Conservation (phyloP, 1,140 invertebrate genomes). For the Sarcophaga peregrina region DNA sequence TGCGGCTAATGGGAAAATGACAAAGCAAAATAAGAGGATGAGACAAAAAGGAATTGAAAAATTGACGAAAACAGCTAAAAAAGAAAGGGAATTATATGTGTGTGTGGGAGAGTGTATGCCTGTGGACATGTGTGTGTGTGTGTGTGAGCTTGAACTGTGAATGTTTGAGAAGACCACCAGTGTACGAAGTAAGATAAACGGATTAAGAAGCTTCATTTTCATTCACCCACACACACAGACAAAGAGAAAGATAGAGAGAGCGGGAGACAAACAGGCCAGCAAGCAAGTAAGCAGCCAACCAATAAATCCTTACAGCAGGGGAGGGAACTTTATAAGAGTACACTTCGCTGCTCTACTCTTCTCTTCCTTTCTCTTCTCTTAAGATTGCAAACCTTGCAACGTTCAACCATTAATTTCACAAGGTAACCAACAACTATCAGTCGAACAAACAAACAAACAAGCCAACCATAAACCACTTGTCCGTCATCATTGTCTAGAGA, state of each 20-base stretch:
- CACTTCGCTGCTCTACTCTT: too few relatives aligned
- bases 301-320: constrained; percentile 23
- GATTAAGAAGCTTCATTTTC: constrained; percentile 55
- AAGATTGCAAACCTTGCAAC: not conserved
- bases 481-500: constrained; percentile 36
- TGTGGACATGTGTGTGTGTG: too few relatives aligned
- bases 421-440: not conserved
- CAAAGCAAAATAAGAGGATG: not conserved
- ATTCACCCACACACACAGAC: not conserved
- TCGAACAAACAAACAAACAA: constrained; percentile 11
- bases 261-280: not conserved
- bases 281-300: not conserved
- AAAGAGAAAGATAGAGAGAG: not conserved
- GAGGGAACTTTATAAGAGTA: too few relatives aligned
- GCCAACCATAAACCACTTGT: constrained; percentile 30
- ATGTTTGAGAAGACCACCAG: constrained; percentile 63
- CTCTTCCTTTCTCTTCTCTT: not conserved
- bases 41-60: constrained; percentile 39
- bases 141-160: not conserved
- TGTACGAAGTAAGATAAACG: constrained; percentile 67
- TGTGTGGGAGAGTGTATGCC: not conserved
- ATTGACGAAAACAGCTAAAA: too few relatives aligned
- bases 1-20: constrained; percentile 17
- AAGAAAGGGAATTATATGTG: too few relatives aligned
- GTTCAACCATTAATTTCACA: constrained; percentile 16